Base-by-base conservation (phyloP, 2,888 invertebrate species). In the Pecten maximus region DNA sequence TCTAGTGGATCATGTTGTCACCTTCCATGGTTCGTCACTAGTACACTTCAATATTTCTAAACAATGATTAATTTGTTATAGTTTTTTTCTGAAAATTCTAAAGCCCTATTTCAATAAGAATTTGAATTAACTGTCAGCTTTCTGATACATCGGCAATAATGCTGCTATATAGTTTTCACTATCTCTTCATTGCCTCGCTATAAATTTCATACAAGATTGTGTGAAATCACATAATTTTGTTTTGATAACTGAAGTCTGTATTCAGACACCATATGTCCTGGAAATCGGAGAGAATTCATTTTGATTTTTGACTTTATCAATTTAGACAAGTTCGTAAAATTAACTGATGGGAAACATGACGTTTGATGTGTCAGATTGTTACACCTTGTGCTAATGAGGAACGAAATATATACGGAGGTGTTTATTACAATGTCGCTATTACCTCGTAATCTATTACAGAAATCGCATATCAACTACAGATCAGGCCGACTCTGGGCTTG, bases 251-350 rank as follows among this genome's bases (percentile, higher is more conserved):
- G 35, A 8, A 54, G 10, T 35, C 35, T 44, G 10, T 74, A 10
- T 28, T 23, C 28, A 74, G 28, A 15, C 74, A 74, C 74, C 74
- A 74, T 74, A 74, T 74, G 74, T 35, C 35, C 10, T 74, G 74
- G 28, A 35, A 19, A 23, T 35, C 35, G 12, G 35, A 35, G 35
- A 35, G 35, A 35, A 74, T 35, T 74, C 74, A 74, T 74, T 74
- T 74, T 74, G 74, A 28, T 35, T 74, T 74, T 10, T 23, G 28
- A 4, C 35, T 35, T 44, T 74, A 74, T 74, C 74, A 74, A 35
- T 74, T 74, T 28, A 10, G 35, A 74, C 28, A 74, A 74, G 74
- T 74, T 74, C 74, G 12, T 74, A 74, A 74, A 74, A 74, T 74
- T 28, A 74, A 28, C 74, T 3, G 74, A 74, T 74, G 12, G 74